phyloP scores from a whole-genome alignment of 2,888 invertebrate genomes.

The Leptopterna dolabrata region DNA sequence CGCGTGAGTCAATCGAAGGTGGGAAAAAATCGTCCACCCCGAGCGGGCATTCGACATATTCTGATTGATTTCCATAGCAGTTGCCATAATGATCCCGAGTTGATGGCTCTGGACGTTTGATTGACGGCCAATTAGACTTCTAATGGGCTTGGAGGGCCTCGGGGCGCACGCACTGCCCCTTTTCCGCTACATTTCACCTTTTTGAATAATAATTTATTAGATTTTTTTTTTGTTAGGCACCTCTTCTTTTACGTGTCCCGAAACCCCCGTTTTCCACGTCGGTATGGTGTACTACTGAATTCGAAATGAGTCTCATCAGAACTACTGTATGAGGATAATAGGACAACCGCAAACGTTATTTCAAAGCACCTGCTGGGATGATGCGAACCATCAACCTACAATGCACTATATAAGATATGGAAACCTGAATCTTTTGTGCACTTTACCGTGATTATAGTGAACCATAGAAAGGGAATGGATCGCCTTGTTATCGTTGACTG shows the following conservation, averaged over 20 bases:
- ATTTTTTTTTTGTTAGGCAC: neutral
- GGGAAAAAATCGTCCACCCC: neutral
- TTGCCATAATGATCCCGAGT: neutral
- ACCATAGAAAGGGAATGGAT: too few species aligned
- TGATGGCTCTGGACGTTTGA: neutral
- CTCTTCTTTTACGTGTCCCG: neutral
- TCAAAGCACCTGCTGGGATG: neutral
- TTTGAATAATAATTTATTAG: neutral
- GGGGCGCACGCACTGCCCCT: neutral
- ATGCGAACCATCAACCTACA: too few species aligned
- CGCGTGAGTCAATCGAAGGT: neutral
- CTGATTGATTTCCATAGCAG: neutral
- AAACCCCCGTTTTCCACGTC: neutral
- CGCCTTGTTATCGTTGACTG: too few species aligned
- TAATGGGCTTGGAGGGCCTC: neutral
- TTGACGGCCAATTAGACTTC: constrained; percentile 19
- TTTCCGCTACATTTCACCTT: neutral
- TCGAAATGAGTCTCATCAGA: neutral
- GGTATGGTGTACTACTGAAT: neutral
- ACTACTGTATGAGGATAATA: neutral
- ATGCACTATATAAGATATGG: too few species aligned
- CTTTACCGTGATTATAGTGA: too few species aligned
- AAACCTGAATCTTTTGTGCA: too few species aligned
- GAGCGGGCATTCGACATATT: neutral
- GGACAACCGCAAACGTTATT: neutral